These are phyloP conservation scores for Porites lobata DNA, from an alignment of 92 coral and sea anemone species.

Conservation along the genomic window DNA sequence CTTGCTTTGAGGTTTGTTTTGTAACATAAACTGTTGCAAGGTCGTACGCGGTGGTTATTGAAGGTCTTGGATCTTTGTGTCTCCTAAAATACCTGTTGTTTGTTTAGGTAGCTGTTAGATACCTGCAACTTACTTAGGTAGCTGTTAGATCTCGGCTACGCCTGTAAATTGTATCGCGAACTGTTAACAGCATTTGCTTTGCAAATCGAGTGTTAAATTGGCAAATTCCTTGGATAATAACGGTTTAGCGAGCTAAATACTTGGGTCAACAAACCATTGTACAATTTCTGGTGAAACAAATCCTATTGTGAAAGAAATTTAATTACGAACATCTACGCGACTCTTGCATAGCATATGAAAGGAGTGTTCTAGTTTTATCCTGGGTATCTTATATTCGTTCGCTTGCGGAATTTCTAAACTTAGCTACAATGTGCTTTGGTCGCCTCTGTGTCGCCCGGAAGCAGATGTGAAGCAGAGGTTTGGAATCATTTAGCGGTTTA, in stretches of 20 bases:
- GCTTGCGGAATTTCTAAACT: background rate
- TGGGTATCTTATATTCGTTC: background rate
- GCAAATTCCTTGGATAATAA: background rate
- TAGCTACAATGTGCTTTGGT: slow-evolving; percentile 3
- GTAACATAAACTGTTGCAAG: slow-evolving; percentile 13
- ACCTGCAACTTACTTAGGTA: background rate
- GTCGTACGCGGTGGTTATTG: background rate
- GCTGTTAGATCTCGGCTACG: background rate
- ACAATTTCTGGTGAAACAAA: background rate
- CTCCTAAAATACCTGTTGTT: background rate
- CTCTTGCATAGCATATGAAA: background rate
- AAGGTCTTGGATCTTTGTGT: background rate
- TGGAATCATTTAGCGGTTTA: slow-evolving; percentile 20
- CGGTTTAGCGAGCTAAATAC: slow-evolving; percentile 10
- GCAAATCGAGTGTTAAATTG: slow-evolving; percentile 17
- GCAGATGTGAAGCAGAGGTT: slow-evolving; percentile 25
- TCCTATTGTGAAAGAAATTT: background rate
- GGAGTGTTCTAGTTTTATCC: background rate
- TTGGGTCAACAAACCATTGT: slow-evolving; percentile 14
- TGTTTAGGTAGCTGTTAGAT: slow-evolving; percentile 18
- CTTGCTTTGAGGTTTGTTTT: slow-evolving; percentile 19
- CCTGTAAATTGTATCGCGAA: background rate
- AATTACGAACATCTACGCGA: background rate
- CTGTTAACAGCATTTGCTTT: background rate
- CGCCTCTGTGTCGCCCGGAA: slow-evolving; percentile 50